Base-by-base conservation (phyloP, 2,113 vertebrate species). In the Tringa solitaria region DNA sequence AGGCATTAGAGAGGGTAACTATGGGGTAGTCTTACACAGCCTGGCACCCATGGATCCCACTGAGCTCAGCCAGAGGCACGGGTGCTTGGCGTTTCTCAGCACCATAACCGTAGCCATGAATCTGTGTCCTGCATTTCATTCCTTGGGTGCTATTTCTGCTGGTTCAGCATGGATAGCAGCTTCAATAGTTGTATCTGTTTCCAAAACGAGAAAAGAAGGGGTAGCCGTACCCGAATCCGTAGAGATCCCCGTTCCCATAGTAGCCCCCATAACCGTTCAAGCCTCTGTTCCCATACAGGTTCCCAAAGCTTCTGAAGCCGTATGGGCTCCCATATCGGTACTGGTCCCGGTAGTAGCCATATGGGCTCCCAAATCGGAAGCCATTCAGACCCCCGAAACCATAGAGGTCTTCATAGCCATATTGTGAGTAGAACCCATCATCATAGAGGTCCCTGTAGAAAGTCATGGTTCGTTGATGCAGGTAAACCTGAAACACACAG, bases 361-460 rank as follows among this genome's bases (percentile, higher is more conserved):
- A 59, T 14, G 50, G 50, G 26, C 50, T 51, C 50, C 78, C 53
- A 6, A 57, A 53, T 10, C 17, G 28, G 64, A 73, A 39, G 28
- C 60, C 23, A 3, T 51, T 18, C 69, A 30, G 35, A 45, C 26
- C 46, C 28, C 77, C 65, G 5, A 91, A 54, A 14, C 57, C 48
- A 2, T 70, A 60, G 6, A 43, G 16, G 30, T 76, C 30, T 2
- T 69, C 73, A 0, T 14, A 56, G 41, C 70, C 15, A 1, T 4
- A 9, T 1, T 23, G 24, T 10, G 84, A 30, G 4, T 33, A 51
- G 45, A 9, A n/a, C 0, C 22, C 13, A 0, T 23, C 16, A 0
- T 84, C 21, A 1, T 2, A 57, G 59, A 24, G 1, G 2, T 85
- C 54, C 21, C 39, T 60, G 88, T 23, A 69, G 88, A 78, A 95